Base-by-base conservation (phyloP, 1,140 invertebrate genomes). In the Zaprionus taronus region DNA sequence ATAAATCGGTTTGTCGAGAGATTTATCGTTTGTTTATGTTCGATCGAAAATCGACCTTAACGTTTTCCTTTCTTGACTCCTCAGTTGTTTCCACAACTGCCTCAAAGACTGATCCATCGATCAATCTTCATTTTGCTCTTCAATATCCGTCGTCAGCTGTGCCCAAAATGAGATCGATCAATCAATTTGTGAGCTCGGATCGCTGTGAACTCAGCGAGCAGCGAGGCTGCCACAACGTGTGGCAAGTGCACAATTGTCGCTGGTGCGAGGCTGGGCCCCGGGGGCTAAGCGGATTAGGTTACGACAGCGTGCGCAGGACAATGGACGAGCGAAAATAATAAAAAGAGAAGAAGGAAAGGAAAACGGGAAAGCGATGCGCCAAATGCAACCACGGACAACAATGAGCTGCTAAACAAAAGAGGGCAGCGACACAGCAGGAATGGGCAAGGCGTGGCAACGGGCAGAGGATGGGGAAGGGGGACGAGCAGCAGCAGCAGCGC, bases 251-350 rank as follows among this genome's bases (percentile, higher is more conserved):
- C 17, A 20, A 49, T 14, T 66, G 68, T 44, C 41, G 14, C 11
- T 4, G 9, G 56, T 17, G n/a, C 26, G 36, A n/a, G 36, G 24
- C 7, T 2, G 14, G 7, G 22, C 49, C 38, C 7, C 22, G 28
- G 2, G 51, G 53, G 55, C 65, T 77, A 77, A 87, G 83, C 80
- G 83, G 83, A 83, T 86, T 86, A 72, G 64, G 76, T 85, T 85
- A 79, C 83, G 70, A 61, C 71, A 61, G 80, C 82, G 83, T 84
- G 83, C 78, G 58, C 51, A 62, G 83, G 67, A 84, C 82, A 84
- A 84, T 69, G 68, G 69, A 70, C 26, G 61, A 36, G n/a, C n/a
- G 9, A 17, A 47, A 17, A 44, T 11, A 17, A 17, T 34, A 17
- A 47, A 47, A 47, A 47, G 17, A 47, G 15, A n/a, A n/a, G 15